These are phyloP conservation scores for Hafferia zeledoni DNA, from an alignment of 2,797 vertebrate species.

Conservation along the genomic window DNA sequence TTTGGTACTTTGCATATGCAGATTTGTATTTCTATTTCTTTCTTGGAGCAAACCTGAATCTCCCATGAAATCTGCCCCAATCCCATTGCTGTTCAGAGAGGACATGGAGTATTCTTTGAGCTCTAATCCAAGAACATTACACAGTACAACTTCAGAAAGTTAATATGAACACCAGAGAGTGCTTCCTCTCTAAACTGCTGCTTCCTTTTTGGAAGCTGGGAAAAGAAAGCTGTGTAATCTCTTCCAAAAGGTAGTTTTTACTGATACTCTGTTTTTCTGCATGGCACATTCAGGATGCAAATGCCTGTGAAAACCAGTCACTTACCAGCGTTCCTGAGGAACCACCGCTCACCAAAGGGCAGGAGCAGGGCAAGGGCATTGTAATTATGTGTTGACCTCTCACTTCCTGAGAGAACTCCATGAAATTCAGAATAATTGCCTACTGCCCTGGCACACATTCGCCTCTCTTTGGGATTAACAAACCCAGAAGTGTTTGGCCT, in stretches of 20 bases:
- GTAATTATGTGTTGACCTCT: neutral
- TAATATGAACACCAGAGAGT: neutral
- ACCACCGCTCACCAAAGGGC: neutral
- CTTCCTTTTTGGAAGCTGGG: neutral
- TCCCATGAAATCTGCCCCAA: neutral
- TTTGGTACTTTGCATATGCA: neutral
- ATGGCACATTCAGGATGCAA: neutral
- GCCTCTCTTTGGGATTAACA: neutral
- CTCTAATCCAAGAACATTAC: neutral
- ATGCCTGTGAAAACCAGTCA: neutral
- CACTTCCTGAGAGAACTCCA: neutral
- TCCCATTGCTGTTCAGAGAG: neutral
- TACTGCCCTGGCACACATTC: neutral
- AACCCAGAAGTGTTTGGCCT: neutral
- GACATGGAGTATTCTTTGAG: neutral
- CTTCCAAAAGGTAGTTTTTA: neutral
- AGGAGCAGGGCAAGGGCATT: neutral
- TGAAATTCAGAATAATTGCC: neutral
- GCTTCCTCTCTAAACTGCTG: neutral
- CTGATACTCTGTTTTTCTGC: neutral
- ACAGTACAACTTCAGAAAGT: neutral
- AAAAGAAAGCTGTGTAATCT: neutral
- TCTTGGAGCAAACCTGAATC: neutral
- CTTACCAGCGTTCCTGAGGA: neutral
- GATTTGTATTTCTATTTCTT: neutral